Evolutionary conservation across 2,797 vertebrate species (phyloP).

Genomic region (Hyperoplus immaculatus): DNA sequence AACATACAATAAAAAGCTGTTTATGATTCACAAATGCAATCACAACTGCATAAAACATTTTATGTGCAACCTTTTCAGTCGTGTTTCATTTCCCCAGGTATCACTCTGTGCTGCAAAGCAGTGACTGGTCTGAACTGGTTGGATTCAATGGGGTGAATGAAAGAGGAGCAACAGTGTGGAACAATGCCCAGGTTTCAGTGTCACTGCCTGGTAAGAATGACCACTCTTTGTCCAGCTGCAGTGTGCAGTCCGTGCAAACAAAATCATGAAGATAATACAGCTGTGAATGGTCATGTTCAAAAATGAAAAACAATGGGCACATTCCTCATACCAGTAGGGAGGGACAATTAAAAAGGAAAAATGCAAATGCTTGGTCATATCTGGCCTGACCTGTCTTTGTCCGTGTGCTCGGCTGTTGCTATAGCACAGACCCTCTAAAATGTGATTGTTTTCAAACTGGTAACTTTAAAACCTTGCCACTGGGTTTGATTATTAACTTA

Average conservation of each 20-base stretch:
- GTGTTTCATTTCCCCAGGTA: slow-evolving; percentile 23
- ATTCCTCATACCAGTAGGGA: not conserved
- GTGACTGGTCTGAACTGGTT: slow-evolving; percentile 48
- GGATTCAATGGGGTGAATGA: slow-evolving; percentile 56
- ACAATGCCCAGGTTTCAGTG: slow-evolving; percentile 71
- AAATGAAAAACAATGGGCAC: not conserved
- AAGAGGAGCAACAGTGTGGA: slow-evolving; percentile 74
- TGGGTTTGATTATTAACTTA: slow-evolving; percentile 83
- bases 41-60: not conserved
- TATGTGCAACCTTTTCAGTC: not conserved
- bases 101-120: slow-evolving; percentile 45
- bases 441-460: slow-evolving; percentile 65
- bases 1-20: not conserved
- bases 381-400: slow-evolving; percentile 27
- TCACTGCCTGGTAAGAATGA: slow-evolving; percentile 60
- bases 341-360: not conserved
- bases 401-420: slow-evolving; percentile 33
- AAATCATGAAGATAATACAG: slow-evolving; percentile 14
- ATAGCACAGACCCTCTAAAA: slow-evolving; percentile 45
- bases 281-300: not conserved
- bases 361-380: slow-evolving; percentile 16
- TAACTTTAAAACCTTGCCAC: slow-evolving; percentile 71
- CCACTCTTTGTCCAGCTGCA: slow-evolving; percentile 54
- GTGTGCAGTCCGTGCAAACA: slow-evolving; percentile 23
- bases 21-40: slow-evolving; percentile 6